Evolutionary conservation across 2,888 invertebrate genomes (phyloP).

Genomic region (Drosophila pseudotakahashii): DNA sequence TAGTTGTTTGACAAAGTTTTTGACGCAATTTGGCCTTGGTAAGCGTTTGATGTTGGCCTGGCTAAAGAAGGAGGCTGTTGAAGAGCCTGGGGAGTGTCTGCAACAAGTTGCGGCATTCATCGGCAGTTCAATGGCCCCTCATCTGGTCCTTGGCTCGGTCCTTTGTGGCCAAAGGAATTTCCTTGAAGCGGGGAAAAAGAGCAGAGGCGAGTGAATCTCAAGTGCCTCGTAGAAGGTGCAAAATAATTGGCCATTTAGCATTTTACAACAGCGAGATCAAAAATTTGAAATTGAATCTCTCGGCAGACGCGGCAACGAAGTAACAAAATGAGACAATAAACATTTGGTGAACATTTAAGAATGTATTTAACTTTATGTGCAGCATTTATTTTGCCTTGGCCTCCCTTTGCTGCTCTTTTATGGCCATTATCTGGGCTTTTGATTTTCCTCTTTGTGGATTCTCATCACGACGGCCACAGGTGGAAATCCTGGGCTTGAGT

Average conservation of each 20-base stretch:
- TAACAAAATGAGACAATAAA: conserved; percentile 15
- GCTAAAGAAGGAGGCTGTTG: conserved; percentile 2
- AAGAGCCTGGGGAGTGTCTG: conserved; percentile 30
- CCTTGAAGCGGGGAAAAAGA: neutral
- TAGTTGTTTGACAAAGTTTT: conserved; percentile 44
- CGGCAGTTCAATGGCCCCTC: conserved; percentile 48
- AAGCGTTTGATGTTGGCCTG: conserved; percentile 29
- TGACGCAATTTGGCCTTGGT: conserved; percentile 39
- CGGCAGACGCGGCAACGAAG: conserved; percentile 12
- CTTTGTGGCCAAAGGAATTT: conserved; percentile 25
- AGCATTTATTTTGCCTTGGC: conserved; percentile 19
- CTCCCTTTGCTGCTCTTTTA: conserved; percentile 46
- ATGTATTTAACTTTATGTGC: conserved; percentile 22
- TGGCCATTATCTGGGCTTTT: conserved; percentile 37
- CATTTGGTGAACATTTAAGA: conserved; percentile 33
- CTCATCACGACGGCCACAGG: conserved; percentile 54
- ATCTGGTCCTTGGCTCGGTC: conserved; percentile 30
- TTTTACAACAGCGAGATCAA: conserved; percentile 46
- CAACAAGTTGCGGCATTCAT: conserved; percentile 48
- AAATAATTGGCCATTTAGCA: conserved; percentile 67
- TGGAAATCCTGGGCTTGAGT: conserved; percentile 48
- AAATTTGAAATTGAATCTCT: conserved; percentile 48
- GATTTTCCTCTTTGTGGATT: conserved; percentile 13
- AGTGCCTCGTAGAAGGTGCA: conserved; percentile 54
- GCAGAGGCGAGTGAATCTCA: conserved; percentile 18